phyloP scores from a whole-genome alignment of 2,888 invertebrate genomes.

The Erannis defoliaria region DNA sequence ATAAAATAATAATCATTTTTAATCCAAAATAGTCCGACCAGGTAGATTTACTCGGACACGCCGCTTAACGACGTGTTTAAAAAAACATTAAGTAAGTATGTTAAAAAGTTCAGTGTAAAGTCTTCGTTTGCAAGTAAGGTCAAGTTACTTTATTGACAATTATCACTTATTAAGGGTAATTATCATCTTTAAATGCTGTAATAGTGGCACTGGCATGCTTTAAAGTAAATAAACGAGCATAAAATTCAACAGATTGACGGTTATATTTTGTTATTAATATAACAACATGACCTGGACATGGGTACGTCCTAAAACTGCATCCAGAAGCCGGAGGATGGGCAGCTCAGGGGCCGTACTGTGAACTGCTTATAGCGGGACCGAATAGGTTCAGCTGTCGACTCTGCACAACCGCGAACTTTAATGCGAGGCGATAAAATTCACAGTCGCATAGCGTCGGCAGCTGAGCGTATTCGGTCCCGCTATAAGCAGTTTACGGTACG shows the following conservation, averaged over 20 bases:
- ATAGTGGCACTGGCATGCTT: background rate
- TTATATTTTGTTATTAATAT: too few species aligned
- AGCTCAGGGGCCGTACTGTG: too few species aligned
- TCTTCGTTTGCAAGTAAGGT: conserved; percentile 17
- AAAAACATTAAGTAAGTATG: conserved; percentile 4
- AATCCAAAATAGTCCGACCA: conserved; percentile 8
- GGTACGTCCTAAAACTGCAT: too few species aligned
- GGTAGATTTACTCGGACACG: conserved; percentile 1
- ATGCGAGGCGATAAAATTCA: too few species aligned
- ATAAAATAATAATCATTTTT: conserved; percentile 16
- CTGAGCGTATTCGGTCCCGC: too few species aligned
- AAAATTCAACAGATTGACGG: background rate
- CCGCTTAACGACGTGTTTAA: conserved; percentile 9
- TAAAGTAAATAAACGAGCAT: background rate
- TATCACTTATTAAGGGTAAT: conserved; percentile 26
- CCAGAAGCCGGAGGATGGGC: too few species aligned
- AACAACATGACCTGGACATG: background rate
- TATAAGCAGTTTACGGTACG: too few species aligned
- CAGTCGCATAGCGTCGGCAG: too few species aligned
- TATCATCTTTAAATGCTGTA: conserved; percentile 29
- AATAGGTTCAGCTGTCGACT: too few species aligned
- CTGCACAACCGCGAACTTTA: too few species aligned
- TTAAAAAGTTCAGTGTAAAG: conserved; percentile 10
- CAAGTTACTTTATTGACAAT: conserved; percentile 28
- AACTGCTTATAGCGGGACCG: too few species aligned